Percentiles rank a stretch among this genome's conserved stretches.
phyloP scores from a whole-genome alignment of 1,140 invertebrate genomes.

The Eriocheir sinensis region DNA sequence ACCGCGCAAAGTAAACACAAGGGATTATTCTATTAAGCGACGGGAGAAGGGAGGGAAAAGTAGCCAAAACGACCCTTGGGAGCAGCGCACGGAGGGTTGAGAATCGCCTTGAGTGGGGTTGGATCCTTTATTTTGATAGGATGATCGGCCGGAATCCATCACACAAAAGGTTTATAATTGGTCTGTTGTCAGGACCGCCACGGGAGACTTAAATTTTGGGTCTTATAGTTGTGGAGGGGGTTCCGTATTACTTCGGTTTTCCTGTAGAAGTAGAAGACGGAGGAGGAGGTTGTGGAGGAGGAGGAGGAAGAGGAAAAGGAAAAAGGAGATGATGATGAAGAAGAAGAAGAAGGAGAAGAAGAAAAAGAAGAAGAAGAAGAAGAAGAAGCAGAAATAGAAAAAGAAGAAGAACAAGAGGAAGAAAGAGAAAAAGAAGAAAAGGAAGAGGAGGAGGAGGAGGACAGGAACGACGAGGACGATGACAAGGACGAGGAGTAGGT shows the following conservation, averaged over 20 bases:
- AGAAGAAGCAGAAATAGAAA: neutral
- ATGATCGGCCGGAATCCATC: conserved; percentile 64
- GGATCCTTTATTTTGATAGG: conserved; percentile 56
- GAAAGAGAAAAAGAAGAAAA: neutral
- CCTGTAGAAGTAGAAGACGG: neutral
- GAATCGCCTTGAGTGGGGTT: neutral
- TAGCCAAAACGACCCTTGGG: neutral
- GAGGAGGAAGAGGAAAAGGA: neutral
- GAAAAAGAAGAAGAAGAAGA: neutral
- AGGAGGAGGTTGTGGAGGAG: neutral
- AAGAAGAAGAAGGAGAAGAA: conserved; percentile 4
- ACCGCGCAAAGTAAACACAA: conserved; percentile 53
- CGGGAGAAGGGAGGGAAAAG: neutral
- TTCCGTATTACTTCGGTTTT: neutral
- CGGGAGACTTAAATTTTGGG: conserved; percentile 50
- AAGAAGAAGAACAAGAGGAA: neutral
- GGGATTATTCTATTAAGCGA: conserved; percentile 64
- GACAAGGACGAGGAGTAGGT: neutral
- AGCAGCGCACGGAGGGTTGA: neutral
- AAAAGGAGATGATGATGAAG: neutral
- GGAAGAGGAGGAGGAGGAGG: neutral
- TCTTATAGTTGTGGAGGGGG: neutral
- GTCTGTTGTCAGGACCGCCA: conserved; percentile 49
- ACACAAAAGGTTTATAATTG: conserved; percentile 74
- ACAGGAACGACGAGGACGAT: neutral